Evolutionary conservation across 2,888 invertebrate species (phyloP).

Genomic region (Argyra leucocephala): DNA sequence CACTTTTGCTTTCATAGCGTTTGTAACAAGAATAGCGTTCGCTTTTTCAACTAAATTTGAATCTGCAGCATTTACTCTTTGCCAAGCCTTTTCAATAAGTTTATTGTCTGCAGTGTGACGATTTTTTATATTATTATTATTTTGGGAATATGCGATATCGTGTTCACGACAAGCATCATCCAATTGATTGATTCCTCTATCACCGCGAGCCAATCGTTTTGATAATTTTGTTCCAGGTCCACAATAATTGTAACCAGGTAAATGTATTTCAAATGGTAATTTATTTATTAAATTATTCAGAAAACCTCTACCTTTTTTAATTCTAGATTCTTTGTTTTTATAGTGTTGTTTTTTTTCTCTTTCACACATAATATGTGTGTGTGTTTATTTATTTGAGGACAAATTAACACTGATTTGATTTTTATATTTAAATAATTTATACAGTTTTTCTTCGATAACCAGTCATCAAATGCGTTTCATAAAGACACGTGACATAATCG

Average conservation of each 20-base stretch:
- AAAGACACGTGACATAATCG: not conserved
- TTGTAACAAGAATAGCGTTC: slow-evolving; percentile 26
- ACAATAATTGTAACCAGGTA: slow-evolving; percentile 30
- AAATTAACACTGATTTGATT: not conserved
- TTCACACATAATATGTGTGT: too few species aligned
- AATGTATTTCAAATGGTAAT: slow-evolving; percentile 25
- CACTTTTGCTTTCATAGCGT: slow-evolving; percentile 32
- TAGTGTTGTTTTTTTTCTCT: too few species aligned
- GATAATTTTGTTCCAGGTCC: slow-evolving; percentile 29
- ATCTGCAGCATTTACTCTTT: slow-evolving; percentile 17
- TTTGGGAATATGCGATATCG: slow-evolving; percentile 22
- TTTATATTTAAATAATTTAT: slow-evolving; percentile 25
- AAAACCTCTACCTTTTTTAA: slow-evolving; percentile 14
- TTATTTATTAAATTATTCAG: slow-evolving; percentile 24
- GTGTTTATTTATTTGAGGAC: not conserved
- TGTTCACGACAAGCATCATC: slow-evolving; percentile 26
- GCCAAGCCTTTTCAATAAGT: slow-evolving; percentile 21
- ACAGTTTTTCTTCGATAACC: too few species aligned
- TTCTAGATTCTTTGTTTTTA: too few species aligned
- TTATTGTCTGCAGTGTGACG: slow-evolving; percentile 18
- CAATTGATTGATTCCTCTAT: slow-evolving; percentile 27
- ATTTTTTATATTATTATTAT: slow-evolving; percentile 12
- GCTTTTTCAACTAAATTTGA: slow-evolving; percentile 11
- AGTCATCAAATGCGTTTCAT: slow-evolving; percentile 12
- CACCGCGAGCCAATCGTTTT: slow-evolving; percentile 27